Base-by-base conservation (phyloP, 2,113 vertebrate genomes). In the Nicator chloris region DNA sequence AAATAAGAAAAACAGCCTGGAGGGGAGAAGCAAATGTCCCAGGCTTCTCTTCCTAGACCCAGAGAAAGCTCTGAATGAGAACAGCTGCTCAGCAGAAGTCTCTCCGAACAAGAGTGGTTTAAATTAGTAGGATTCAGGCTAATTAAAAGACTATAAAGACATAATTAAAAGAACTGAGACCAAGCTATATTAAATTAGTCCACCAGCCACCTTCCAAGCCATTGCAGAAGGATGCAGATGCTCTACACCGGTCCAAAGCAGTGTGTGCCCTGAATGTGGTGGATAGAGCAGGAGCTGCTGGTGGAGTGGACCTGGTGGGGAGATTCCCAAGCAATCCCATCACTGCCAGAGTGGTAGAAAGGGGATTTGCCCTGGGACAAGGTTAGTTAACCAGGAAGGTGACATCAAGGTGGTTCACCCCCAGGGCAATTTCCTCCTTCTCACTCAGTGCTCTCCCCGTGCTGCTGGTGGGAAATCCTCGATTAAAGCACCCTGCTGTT, bases 111-210 rank as follows among this genome's bases (percentile, higher is more conserved):
- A 70, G 93, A 96, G 90, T 87, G 87, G 91, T 95, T 97, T 96
- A 96, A 97, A 97, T 97, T 96, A 97, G 95, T 96, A 89, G 90
- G 81, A 97, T 95, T 76, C 90, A 75, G 92, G 87, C 93, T 97
- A 96, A 97, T 97, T 97, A 97, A 97, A 97, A 97, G 93, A 73
- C 93, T 82, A 95, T 97, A 96, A 97, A 97, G 95, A 83, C 78
- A 21, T 96, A 96, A 97, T 97, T 94, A 96, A 96, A 97, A 96
- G 93, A 96, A 94, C 26, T 84, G 95, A 93, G 92, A 86, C 88
- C 50, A 61, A 88, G 60, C 47, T 70, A 90, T 94, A 97, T 78
- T 92, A 87, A 97, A 97, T 97, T 95, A 97, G 89, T 72, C 86
- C 3, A 1, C 71, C 90, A 91, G 80, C 85, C 66, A 37, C 83